phyloP scores from a whole-genome alignment of 2,888 invertebrate species.

The Lysandra bellargus region DNA sequence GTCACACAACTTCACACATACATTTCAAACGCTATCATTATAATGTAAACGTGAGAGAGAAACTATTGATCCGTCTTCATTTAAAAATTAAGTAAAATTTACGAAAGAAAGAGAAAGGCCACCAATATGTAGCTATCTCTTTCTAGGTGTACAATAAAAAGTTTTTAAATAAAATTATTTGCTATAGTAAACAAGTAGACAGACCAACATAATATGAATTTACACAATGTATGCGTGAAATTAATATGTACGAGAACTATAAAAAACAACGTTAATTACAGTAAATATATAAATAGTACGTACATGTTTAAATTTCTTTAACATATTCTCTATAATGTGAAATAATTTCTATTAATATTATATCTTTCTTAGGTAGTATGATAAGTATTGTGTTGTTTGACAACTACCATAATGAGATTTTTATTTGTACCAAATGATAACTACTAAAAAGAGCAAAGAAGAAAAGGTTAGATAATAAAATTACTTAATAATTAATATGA shows the following conservation, averaged over 20 bases:
- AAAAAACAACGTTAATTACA: neutral
- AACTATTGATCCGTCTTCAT: neutral
- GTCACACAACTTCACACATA: conserved; percentile 28
- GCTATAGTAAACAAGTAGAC: neutral
- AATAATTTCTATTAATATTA: conserved; percentile 6
- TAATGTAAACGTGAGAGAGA: conserved; percentile 23
- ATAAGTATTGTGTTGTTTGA: neutral
- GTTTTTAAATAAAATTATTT: neutral
- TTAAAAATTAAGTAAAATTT: neutral
- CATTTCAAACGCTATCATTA: conserved; percentile 19
- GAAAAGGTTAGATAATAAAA: neutral
- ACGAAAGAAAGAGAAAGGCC: neutral
- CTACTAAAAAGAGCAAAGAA: neutral
- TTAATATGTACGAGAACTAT: conserved; percentile 24
- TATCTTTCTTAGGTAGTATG: neutral
- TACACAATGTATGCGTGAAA: conserved; percentile 24
- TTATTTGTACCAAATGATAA: neutral
- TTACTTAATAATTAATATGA: neutral
- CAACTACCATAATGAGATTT: neutral
- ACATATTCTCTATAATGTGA: conserved; percentile 22
- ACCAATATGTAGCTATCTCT: neutral
- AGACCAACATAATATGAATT: neutral
- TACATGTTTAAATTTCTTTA: conserved; percentile 27
- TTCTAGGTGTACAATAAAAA: neutral
- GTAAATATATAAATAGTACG: conserved; percentile 25